phyloP scores from a whole-genome alignment of 2,113 vertebrate species.

The Otus sunia region DNA sequence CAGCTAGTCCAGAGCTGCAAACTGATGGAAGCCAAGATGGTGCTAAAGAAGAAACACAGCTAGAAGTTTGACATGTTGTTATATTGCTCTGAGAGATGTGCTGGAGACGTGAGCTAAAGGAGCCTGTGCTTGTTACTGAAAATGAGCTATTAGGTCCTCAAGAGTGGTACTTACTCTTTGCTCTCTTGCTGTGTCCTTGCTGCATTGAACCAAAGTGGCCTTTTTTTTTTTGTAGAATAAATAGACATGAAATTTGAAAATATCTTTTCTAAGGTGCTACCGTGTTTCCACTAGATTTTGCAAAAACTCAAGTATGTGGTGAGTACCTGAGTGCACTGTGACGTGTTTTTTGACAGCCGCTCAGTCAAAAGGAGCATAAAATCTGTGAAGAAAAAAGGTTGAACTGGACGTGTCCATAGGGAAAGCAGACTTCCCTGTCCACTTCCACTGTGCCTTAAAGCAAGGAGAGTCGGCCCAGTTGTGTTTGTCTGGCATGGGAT shows the following conservation, averaged over 20 bases:
- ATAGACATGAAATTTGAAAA: not conserved
- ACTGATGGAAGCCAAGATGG: not conserved
- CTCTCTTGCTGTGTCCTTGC: not conserved
- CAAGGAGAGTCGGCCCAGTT: not conserved
- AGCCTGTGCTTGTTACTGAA: not conserved
- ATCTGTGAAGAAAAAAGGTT: not conserved
- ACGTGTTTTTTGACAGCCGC: not conserved
- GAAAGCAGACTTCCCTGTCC: not conserved
- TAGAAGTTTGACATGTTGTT: not conserved
- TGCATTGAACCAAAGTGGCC: not conserved
- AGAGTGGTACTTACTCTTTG: not conserved
- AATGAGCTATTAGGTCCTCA: not conserved
- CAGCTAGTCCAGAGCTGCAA: not conserved
- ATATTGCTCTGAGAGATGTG: rapidly evolving
- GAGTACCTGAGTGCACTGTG: not conserved
- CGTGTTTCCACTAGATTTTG: not conserved
- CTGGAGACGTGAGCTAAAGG: not conserved
- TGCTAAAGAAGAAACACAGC: not conserved
- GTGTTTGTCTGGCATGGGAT: not conserved
- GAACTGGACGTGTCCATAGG: not conserved
- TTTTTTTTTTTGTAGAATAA: not conserved
- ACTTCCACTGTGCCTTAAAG: not conserved
- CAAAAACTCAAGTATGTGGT: not conserved
- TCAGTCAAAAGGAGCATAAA: not conserved
- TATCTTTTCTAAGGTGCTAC: not conserved